These are phyloP conservation scores for Porites cylindrica DNA, from an alignment of 92 coral and sea anemone genomes.

Conservation along the genomic window DNA sequence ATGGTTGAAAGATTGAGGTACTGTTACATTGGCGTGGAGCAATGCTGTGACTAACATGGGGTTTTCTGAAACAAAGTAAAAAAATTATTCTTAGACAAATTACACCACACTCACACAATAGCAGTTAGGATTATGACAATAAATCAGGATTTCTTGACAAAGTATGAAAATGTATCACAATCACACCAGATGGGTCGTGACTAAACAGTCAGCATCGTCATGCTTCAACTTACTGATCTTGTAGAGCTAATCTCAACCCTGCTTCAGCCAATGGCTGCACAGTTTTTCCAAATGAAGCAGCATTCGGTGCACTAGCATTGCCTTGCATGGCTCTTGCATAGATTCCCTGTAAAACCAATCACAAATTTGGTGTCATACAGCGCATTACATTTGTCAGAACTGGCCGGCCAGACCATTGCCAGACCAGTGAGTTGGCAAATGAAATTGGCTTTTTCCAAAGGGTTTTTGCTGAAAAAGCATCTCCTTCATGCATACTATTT, in stretches of 20 bases:
- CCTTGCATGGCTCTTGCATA: conserved; percentile 91
- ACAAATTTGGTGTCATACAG: too few species aligned
- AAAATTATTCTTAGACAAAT: background rate
- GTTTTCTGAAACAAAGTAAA: background rate
- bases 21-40: background rate
- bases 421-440: too few species aligned
- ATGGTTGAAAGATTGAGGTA: conserved; percentile 53
- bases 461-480: too few species aligned
- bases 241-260: conserved; percentile 67
- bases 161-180: background rate
- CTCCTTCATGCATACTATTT: too few species aligned
- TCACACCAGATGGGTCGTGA: background rate
- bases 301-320: conserved; percentile 94
- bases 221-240: conserved; percentile 17
- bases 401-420: too few species aligned
- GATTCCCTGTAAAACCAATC: conserved; percentile 74
- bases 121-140: too few species aligned
- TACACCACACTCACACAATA: background rate
- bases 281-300: conserved; percentile 58
- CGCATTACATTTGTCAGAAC: too few species aligned
- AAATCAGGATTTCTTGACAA: background rate
- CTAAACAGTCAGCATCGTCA: too few species aligned
- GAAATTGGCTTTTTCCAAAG: too few species aligned
- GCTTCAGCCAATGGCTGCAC: conserved; percentile 83
- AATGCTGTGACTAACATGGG: background rate